Conservation (phyloP, 2,888 invertebrate species). For the Chalcis sispes region DNA sequence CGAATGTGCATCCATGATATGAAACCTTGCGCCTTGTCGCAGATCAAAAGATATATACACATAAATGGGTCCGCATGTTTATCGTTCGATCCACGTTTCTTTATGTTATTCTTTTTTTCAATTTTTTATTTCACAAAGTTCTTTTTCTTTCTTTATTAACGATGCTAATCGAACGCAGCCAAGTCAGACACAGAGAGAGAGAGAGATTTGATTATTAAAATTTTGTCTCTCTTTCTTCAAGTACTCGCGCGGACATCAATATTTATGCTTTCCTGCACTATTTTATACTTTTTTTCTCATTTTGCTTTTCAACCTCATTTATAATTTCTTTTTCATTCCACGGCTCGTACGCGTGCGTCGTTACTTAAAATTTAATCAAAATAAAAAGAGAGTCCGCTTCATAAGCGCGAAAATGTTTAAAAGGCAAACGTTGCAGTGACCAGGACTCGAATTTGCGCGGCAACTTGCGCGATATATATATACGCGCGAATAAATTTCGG, state of each 20-base stretch:
- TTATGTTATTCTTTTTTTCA: not conserved
- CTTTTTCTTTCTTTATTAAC: not conserved
- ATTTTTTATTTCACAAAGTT: not conserved
- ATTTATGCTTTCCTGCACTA: no score
- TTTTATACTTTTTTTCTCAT: no score
- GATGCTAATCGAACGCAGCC: slow-evolving; percentile 24
- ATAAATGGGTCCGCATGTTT: not conserved
- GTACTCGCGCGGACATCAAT: not conserved
- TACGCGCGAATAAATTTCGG: no score
- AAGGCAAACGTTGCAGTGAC: no score
- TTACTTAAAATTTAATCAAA: no score
- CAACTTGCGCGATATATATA: no score
- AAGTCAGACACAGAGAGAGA: not conserved
- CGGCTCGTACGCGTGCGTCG: no score
- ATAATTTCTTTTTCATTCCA: no score
- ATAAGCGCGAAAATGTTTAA: no score
- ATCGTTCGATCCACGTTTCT: not conserved
- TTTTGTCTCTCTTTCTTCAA: not conserved
- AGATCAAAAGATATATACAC: slow-evolving; percentile 50
- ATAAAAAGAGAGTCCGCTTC: no score
- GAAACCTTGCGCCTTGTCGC: slow-evolving; percentile 24
- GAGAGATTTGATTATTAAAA: not conserved
- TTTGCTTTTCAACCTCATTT: no score
- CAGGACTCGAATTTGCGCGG: no score
- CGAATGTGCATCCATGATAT: slow-evolving; percentile 20